Evolutionary conservation across 2,888 invertebrate species (phyloP), one percentile per base, ranked within the genome.

Genomic region (Mythimna pallens): DNA sequence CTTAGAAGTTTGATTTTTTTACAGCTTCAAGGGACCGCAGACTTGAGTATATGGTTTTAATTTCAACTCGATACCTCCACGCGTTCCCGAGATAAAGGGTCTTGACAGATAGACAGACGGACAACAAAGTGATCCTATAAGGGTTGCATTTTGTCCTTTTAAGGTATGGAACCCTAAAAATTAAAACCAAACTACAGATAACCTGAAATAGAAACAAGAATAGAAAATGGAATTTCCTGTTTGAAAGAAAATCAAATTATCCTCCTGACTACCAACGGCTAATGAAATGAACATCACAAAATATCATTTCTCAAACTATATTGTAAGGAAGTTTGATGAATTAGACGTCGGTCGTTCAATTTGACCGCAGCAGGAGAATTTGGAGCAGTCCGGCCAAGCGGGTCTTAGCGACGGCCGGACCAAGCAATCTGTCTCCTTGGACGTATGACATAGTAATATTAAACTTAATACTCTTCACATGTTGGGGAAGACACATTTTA

Each of bases 401-500:
- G 52, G 62, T 17, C 61, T 74, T 52, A 57, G 59, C 50, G 61
- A 55, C 52, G 74, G 52, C 43, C 50, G 25, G 30, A n/a, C 73
- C 25, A n/a, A 67, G 62, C 80, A 80, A 80, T 77, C 75, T 74
- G 52, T 77, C 75, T 30, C 22, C 7, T 9, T 62, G 36, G 80
- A 74, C 74, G 55, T 67, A 55, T n/a, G 43, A 66, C 55, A 76
- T 30, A 66, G 55, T 17, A 40, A 67, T 67, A 77, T 80, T 77
- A 74, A 73, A 73, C 61, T 36, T 62, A 61, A 62, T 62, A 52
- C 65, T 50, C 59, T 43, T 12, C 34, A 74, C 61, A 80, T 73
- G 55, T 73, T 61, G 47, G 52, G 9, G 62, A 36, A 52, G 61
- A 62, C 25, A 34, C 25, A 43, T 79, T 66, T 66, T 79, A 62